phyloP scores from a whole-genome alignment of 2,797 vertebrate genomes.

The Argya squamiceps region DNA sequence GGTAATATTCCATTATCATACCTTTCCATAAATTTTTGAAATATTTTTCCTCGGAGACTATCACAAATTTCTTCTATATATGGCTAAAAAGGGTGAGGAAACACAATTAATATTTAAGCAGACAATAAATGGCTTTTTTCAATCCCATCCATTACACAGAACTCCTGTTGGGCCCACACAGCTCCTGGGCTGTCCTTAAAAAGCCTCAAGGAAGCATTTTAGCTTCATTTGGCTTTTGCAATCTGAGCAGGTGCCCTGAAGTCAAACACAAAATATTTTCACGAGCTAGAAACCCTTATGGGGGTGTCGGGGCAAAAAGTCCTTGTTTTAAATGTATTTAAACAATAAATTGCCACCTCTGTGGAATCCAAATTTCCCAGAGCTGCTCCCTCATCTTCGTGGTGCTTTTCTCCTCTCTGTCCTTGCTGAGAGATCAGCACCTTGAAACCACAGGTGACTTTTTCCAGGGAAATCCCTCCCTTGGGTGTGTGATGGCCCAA shows the following conservation, averaged over 20 bases:
- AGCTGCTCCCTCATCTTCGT: not conserved
- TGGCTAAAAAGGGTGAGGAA: slow-evolving; percentile 79
- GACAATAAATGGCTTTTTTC: not conserved
- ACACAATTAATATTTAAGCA: not conserved
- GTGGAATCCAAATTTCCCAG: not conserved
- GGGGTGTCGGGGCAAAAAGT: no score
- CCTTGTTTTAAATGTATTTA: not conserved
- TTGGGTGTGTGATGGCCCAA: not conserved
- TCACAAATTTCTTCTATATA: slow-evolving; percentile 98
- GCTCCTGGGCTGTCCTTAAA: not conserved
- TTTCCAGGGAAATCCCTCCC: not conserved
- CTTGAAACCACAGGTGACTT: not conserved
- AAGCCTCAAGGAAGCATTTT: not conserved
- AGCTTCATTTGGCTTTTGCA: not conserved
- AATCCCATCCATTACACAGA: rapidly evolving
- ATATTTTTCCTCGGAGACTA: slow-evolving; percentile 93
- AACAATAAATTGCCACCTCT: not conserved
- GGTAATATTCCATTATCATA: slow-evolving; percentile 48
- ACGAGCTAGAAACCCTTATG: not conserved
- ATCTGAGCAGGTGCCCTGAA: not conserved
- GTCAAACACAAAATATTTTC: not conserved
- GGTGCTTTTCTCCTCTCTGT: not conserved
- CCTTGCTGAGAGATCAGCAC: not conserved
- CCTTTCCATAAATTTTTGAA: slow-evolving; percentile 97
- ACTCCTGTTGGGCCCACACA: rapidly evolving